These are phyloP conservation scores for Macroramphosus scolopax DNA, from an alignment of 2,797 vertebrate genomes.

Conservation along the genomic window DNA sequence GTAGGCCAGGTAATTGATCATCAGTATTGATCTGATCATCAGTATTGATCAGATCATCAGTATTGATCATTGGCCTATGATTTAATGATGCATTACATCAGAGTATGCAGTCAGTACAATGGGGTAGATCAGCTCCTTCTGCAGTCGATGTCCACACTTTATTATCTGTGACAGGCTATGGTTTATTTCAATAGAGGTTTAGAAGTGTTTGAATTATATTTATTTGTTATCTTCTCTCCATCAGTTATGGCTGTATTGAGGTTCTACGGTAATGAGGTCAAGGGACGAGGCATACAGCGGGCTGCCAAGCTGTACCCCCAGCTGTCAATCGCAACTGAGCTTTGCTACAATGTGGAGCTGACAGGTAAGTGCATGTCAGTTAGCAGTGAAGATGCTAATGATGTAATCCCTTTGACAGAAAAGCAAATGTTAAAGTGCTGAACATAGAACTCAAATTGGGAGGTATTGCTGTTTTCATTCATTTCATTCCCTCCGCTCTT, in stretches of 20 bases:
- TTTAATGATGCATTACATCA: too few species aligned
- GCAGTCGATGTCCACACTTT: too few species aligned
- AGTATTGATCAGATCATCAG: too few species aligned
- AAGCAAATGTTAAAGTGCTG: background rate
- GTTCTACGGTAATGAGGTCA: conserved; percentile 76
- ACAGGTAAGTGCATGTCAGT: conserved; percentile 61
- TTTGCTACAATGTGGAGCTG: conserved; percentile 82
- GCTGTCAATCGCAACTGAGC: conserved; percentile 69
- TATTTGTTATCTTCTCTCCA: conserved; percentile 25
- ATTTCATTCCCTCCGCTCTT: too few species aligned
- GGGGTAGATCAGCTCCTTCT: too few species aligned
- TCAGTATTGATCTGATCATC: too few species aligned
- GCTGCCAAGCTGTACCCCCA: conserved; percentile 66
- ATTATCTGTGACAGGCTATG: background rate
- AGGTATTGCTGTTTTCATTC: too few species aligned
- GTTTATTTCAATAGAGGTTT: conserved; percentile 5
- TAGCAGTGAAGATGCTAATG: background rate
- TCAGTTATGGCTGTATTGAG: conserved; percentile 75
- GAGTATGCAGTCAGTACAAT: too few species aligned
- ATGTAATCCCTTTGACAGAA: background rate
- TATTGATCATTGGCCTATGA: too few species aligned
- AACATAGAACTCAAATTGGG: too few species aligned
- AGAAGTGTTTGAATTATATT: conserved; percentile 1
- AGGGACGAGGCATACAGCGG: conserved; percentile 59
- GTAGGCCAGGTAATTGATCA: too few species aligned